These are phyloP conservation scores for Hirtodrosophila trivittata DNA, from an alignment of 2,888 invertebrate genomes.

Conservation along the genomic window DNA sequence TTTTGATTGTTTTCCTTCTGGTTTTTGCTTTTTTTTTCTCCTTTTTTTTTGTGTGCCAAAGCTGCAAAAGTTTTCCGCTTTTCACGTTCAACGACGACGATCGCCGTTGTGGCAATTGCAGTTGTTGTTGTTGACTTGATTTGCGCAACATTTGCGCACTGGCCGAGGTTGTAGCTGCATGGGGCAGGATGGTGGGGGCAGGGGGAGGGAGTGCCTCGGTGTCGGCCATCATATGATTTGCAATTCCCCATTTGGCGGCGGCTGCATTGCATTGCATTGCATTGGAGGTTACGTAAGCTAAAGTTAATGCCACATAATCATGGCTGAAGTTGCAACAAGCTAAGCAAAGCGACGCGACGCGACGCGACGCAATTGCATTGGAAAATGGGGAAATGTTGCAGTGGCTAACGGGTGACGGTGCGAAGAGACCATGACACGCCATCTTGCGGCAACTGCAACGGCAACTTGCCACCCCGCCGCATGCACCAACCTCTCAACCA, in stretches of 20 bases:
- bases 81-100: slow-evolving; percentile 84
- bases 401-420: slow-evolving; percentile 13
- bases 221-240: slow-evolving; percentile 73
- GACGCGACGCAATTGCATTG: slow-evolving; percentile 51
- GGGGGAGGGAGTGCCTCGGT: slow-evolving; percentile 28
- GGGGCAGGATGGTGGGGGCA: slow-evolving; percentile 13
- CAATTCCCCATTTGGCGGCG: slow-evolving; percentile 58
- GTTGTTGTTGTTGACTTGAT: slow-evolving; percentile 63
- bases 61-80: slow-evolving; percentile 83
- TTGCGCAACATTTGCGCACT: slow-evolving; percentile 66
- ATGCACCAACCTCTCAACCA: slow-evolving; percentile 7
- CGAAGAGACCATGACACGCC: slow-evolving; percentile 64
- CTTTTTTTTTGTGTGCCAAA: slow-evolving; percentile 65
- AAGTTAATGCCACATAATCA: slow-evolving; percentile 80
- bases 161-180: slow-evolving; percentile 7
- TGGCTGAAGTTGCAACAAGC: slow-evolving; percentile 76
- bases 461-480: slow-evolving; percentile 1
- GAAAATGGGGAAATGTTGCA: slow-evolving; percentile 74
- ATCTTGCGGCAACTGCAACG: slow-evolving; percentile 54
- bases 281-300: slow-evolving; percentile 74
- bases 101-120: slow-evolving; percentile 69
- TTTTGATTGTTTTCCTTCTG: neutral
- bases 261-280: slow-evolving; percentile 61
- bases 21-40: neutral
- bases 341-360: slow-evolving; percentile 17